Base-by-base conservation (phyloP, 2,113 vertebrate genomes). In the Apodemus sylvaticus region DNA sequence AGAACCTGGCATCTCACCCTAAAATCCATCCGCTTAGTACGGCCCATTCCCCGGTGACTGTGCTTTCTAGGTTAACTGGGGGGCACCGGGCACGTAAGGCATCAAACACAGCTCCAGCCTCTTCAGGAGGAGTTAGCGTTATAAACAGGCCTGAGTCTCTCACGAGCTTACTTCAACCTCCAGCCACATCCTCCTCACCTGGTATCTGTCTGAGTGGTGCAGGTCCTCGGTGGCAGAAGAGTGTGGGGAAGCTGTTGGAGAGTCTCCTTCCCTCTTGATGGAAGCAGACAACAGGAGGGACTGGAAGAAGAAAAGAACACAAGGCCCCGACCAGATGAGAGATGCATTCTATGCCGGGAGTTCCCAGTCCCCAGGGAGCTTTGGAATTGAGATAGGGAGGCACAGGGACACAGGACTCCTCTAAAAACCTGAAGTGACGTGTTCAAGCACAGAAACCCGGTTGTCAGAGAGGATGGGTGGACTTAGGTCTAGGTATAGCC, bases 191-290 rank as follows among this genome's bases (percentile, higher is more conserved):
- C 3, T 90, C 39, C 98, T 97, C 97, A 99, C 99, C 99, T 99
- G 99, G 98, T 99, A 99, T 99, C 99, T 99, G 99, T 99, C 99
- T 66, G 99, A 99, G 98, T 99, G 99, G 98, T 99, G 99, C 96
- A 99, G 99, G 97, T 99, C 99, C 51, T 99, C 99, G 0, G 97
- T 96, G 90, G 96, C 96, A 71, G 99, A 99, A 29, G 99, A 99
- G 98, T 99, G 99, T 66, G 99, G 99, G 13, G 99, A 99, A 34
- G 99, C 99, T 95, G 99, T 99, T 0, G 99, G 99, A 98, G 99
- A 99, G 97, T 99, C 99, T 97, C 99, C 99, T 99, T 99, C 99
- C 90, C 99, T 99, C 98, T 99, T 99, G 99, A 99, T 99, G 98
- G 99, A 99, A 98, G 99, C 99, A 7, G 99, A 99, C 99, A 99